phyloP scores from a whole-genome alignment of 1,140 invertebrate species.

The Drosophila kepulauana region DNA sequence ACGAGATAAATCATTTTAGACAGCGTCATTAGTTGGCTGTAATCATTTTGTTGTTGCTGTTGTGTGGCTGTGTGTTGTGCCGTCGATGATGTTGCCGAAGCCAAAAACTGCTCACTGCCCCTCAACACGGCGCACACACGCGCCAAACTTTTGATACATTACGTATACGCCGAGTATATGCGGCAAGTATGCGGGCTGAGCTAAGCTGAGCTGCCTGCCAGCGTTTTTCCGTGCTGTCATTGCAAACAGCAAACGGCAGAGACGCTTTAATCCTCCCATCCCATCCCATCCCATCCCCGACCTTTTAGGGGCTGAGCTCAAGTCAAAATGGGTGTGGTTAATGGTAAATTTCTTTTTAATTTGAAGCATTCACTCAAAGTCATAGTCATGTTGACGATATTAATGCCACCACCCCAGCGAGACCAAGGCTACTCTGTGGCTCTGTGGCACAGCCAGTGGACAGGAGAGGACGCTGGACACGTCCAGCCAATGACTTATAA shows the following conservation, averaged over 20 bases:
- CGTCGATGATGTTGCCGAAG: conserved; percentile 39
- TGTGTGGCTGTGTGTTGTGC: conserved; percentile 19
- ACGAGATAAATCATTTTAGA: conserved; percentile 84
- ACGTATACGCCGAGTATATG: conserved; percentile 51
- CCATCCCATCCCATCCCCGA: neutral
- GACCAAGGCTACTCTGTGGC: too few species aligned
- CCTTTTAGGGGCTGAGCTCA: conserved; percentile 26
- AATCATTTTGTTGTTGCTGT: conserved; percentile 69
- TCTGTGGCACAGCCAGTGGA: too few species aligned
- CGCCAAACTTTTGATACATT: conserved; percentile 68
- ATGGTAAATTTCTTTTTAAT: conserved; percentile 84
- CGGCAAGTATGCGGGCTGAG: conserved; percentile 16
- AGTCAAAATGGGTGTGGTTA: conserved; percentile 65
- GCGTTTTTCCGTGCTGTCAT: conserved; percentile 48
- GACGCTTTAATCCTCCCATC: conserved; percentile 49
- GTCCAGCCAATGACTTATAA: conserved; percentile 79
- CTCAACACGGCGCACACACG: conserved; percentile 32
- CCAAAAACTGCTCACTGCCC: conserved; percentile 9
- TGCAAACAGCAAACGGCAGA: conserved; percentile 29
- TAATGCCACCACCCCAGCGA: conserved; percentile 52
- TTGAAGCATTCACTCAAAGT: conserved; percentile 84
- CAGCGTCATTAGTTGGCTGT: conserved; percentile 83
- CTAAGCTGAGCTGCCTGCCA: conserved; percentile 29
- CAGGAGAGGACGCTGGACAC: conserved; percentile 12
- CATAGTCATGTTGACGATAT: conserved; percentile 81